A percentile compares a stretch with the other conserved stretches of the same genome.
phyloP scores from a whole-genome alignment of 2,797 vertebrate species.

The Sebastes vulpes region DNA sequence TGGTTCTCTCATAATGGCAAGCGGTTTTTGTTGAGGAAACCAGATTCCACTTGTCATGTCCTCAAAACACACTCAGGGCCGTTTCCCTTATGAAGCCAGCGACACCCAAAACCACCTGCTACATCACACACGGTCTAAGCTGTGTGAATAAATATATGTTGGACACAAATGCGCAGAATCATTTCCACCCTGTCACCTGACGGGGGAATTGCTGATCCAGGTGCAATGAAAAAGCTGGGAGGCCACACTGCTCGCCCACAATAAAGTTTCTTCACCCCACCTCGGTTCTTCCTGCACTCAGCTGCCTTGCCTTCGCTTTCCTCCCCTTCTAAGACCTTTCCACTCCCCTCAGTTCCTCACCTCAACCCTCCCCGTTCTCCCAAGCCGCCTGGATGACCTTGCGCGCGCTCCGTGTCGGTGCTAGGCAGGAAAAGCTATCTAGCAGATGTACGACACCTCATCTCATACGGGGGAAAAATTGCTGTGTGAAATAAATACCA shows the following conservation, averaged over 20 bases:
- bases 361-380: constrained; percentile 46
- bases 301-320: not conserved
- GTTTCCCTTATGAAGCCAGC: constrained; percentile 55
- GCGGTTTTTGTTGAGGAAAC: constrained; percentile 22
- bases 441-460: constrained; percentile 81
- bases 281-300: constrained; percentile 46
- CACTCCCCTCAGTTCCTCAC: constrained; percentile 43
- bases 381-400: constrained; percentile 74
- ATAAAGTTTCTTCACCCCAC: constrained; percentile 35
- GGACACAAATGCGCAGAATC: constrained; percentile 26
- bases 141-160: constrained; percentile 46
- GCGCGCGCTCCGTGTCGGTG: constrained; percentile 41
- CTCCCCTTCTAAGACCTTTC: constrained; percentile 17
- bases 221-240: constrained; percentile 40
- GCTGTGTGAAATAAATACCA: constrained; percentile 80
- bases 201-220: constrained; percentile 58
- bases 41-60: constrained; percentile 65
- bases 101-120: constrained; percentile 74
- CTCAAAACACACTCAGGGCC: constrained; percentile 58
- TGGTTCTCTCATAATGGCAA: constrained; percentile 30
- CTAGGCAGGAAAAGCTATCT: constrained; percentile 78
- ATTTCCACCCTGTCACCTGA: constrained; percentile 38
- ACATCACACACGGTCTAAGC: constrained; percentile 41
- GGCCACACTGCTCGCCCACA: constrained; percentile 27
- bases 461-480: constrained; percentile 72